Conservation (phyloP, 2,888 invertebrate species). For the Nemotelus pantherinus region DNA sequence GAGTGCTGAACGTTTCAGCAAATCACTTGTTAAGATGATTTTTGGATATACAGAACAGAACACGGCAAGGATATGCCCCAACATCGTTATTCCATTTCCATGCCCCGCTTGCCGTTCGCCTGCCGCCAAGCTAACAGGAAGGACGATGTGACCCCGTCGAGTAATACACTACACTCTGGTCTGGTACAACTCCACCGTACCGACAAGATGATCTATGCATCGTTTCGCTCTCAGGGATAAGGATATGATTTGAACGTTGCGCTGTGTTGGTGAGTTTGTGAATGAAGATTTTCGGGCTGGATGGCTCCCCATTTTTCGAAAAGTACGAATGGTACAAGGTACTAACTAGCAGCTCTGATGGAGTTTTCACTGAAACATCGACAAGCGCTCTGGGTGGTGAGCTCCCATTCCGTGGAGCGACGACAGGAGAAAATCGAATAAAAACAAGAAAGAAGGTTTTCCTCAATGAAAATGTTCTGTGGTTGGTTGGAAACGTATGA, state of each 20-base stretch:
- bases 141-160: constrained; percentile 49
- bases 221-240: constrained; percentile 29
- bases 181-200: constrained; percentile 49
- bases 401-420: constrained; percentile 15
- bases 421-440: constrained; percentile 5
- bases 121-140: constrained; percentile 52
- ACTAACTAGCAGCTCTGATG: background rate
- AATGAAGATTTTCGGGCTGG: constrained; percentile 46
- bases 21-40: constrained; percentile 46
- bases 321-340: constrained; percentile 5
- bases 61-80: constrained; percentile 46
- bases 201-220: constrained; percentile 37
- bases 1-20: constrained; percentile 58
- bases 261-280: constrained; percentile 36
- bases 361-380: constrained; percentile 10
- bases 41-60: constrained; percentile 41
- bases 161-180: constrained; percentile 24
- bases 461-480: constrained; percentile 51
- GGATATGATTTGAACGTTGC: background rate
- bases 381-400: constrained; percentile 41
- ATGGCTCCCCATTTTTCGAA: constrained; percentile 32
- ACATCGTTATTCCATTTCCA: constrained; percentile 55
- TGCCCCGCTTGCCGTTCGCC: constrained; percentile 48
- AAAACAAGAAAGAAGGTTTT: constrained; percentile 41
- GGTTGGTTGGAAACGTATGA: constrained; percentile 49